Evolutionary conservation across 2,888 invertebrate species (phyloP).

Genomic region (Melanophora roralis): DNA sequence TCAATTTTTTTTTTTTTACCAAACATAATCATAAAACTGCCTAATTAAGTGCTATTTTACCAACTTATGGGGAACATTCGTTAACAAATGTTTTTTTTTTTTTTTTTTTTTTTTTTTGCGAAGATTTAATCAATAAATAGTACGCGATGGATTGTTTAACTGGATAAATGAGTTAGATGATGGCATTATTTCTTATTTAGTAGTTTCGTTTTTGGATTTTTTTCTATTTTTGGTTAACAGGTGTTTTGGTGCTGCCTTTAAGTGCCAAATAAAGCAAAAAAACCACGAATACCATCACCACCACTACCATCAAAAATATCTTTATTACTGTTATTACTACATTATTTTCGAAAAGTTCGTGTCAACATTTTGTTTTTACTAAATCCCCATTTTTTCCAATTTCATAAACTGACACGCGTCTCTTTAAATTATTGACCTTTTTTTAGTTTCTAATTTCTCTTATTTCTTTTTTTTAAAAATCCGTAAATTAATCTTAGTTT

Average conservation of each 20-base stretch:
- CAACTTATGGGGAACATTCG: neutral
- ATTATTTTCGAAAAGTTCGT: conserved; percentile 40
- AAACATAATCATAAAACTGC: neutral
- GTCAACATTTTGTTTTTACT: neutral
- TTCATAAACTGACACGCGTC: conserved; percentile 52
- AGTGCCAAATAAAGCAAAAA: conserved; percentile 53
- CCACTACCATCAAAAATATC: conserved; percentile 1
- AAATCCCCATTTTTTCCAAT: conserved; percentile 28
- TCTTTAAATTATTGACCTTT: conserved; percentile 57
- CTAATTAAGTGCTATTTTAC: no score
- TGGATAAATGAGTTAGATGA: neutral
- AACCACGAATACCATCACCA: conserved; percentile 45
- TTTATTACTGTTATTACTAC: conserved; percentile 8
- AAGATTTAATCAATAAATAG: conserved; percentile 34
- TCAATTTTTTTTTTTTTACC: conserved; percentile 55
- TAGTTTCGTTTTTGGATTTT: neutral
- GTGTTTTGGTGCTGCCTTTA: conserved; percentile 47
- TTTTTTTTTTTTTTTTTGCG: neutral
- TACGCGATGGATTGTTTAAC: conserved; percentile 18
- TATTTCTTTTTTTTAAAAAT: conserved; percentile 19
- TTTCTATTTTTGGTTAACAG: conserved; percentile 37
- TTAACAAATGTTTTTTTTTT: neutral
- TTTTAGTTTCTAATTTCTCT: neutral
- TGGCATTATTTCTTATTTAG: conserved; percentile 47
- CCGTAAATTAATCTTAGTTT: neutral